These are phyloP conservation scores for Epinephelus moara DNA, from an alignment of 2,113 vertebrate species.

Conservation along the genomic window DNA sequence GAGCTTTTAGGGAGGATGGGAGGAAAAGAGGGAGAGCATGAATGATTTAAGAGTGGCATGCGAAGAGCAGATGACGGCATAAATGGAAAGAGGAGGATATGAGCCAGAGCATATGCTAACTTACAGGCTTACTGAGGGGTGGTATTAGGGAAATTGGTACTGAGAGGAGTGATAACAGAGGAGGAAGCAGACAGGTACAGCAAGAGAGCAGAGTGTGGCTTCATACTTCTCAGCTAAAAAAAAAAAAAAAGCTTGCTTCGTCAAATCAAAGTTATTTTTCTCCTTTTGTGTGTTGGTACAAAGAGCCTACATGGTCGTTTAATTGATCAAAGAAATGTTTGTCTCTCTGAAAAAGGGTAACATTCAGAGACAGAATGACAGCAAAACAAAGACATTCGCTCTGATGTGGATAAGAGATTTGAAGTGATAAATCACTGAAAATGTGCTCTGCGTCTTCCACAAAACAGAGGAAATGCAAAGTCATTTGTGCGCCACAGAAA, in stretches of 20 bases:
- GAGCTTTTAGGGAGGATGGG: slow-evolving; percentile 39
- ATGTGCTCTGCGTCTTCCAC: background rate
- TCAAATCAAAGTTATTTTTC: background rate
- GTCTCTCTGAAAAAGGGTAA: background rate
- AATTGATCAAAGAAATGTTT: slow-evolving; percentile 2
- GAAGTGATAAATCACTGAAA: slow-evolving; percentile 37
- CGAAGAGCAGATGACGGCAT: slow-evolving; percentile 64
- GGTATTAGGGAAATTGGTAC: slow-evolving; percentile 32
- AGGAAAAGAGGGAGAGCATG: slow-evolving; percentile 50
- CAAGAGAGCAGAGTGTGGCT: background rate
- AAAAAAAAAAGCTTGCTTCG: slow-evolving; percentile 1
- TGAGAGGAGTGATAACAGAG: slow-evolving; percentile 22
- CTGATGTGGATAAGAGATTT: slow-evolving; percentile 15
- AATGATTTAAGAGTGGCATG: slow-evolving; percentile 69
- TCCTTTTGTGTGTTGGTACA: background rate
- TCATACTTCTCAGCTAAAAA: background rate
- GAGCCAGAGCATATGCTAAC: slow-evolving; percentile 55
- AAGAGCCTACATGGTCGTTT: background rate
- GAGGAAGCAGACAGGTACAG: slow-evolving; percentile 1
- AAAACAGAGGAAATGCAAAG: slow-evolving; percentile 29
- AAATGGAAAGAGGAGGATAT: slow-evolving; percentile 55
- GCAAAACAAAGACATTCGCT: slow-evolving; percentile 13
- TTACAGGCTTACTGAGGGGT: slow-evolving; percentile 17
- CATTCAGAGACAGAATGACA: slow-evolving; percentile 5
- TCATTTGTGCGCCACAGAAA: slow-evolving; percentile 3